These are phyloP conservation scores for Caenorhabditis remanei DNA, from an alignment of 1,140 invertebrate species.

Conservation along the genomic window DNA sequence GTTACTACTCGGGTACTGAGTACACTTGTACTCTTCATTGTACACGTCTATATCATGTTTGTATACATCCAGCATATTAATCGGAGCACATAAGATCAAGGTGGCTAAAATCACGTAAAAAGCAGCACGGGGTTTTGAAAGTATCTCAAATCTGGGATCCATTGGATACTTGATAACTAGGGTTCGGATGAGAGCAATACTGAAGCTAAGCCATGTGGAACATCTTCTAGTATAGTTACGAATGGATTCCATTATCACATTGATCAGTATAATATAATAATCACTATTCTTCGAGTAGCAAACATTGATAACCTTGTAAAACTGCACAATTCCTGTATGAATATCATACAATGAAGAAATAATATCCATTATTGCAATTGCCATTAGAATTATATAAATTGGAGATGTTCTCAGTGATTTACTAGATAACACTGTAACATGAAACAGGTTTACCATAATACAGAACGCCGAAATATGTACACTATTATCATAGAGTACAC, in stretches of 20 bases:
- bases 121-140: background rate
- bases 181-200: background rate
- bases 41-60: background rate
- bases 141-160: background rate
- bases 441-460: background rate
- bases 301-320: background rate
- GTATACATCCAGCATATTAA: background rate
- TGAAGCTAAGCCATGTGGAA: background rate
- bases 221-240: background rate
- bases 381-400: background rate
- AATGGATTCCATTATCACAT: background rate
- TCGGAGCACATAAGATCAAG: background rate
- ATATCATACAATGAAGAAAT: background rate
- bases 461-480: background rate
- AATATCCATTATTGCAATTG: slow-evolving; percentile 5
- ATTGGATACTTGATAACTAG: background rate
- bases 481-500: too few relatives aligned
- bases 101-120: background rate
- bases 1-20: too few relatives aligned
- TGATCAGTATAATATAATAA: background rate
- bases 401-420: background rate
- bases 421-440: background rate
- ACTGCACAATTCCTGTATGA: background rate
- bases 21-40: background rate
- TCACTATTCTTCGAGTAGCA: background rate